Evolutionary conservation across 2,113 vertebrate genomes (phyloP).

Genomic region (Fregata magnificens): DNA sequence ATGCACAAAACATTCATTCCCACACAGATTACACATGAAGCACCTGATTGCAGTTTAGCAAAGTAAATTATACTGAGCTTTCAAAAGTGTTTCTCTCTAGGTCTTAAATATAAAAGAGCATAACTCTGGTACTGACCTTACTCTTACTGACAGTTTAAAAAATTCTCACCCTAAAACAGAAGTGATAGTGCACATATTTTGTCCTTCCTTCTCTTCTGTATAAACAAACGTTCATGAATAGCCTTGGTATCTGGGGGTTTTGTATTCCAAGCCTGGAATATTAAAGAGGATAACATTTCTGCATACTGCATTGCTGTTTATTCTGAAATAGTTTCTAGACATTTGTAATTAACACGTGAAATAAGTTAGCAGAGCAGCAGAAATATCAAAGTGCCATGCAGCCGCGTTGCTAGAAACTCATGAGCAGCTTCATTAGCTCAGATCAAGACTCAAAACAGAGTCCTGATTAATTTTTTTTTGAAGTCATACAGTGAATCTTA

Average conservation of each 20-base stretch:
- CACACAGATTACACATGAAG: background rate
- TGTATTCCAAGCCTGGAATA: background rate
- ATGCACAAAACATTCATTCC: background rate
- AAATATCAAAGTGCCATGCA: background rate
- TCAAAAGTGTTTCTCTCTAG: background rate
- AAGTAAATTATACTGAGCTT: background rate
- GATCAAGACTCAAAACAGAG: background rate
- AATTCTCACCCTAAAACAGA: background rate
- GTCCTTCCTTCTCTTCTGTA: background rate
- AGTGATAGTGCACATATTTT: background rate
- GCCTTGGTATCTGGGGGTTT: background rate
- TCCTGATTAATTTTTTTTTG: background rate
- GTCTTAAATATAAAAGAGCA: background rate
- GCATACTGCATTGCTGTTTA: background rate
- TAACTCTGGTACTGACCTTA: background rate
- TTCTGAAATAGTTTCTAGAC: background rate
- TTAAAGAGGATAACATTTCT: background rate
- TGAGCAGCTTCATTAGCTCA: conserved; percentile 2
- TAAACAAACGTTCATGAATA: background rate
- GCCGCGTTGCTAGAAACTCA: background rate
- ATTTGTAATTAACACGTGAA: background rate
- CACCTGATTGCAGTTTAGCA: background rate
- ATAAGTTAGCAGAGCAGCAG: background rate
- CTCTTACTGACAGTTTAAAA: background rate
- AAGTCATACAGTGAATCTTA: background rate